Evolutionary conservation across 1,140 invertebrate genomes (phyloP).

Genomic region (Zelostemma sp.): DNA sequence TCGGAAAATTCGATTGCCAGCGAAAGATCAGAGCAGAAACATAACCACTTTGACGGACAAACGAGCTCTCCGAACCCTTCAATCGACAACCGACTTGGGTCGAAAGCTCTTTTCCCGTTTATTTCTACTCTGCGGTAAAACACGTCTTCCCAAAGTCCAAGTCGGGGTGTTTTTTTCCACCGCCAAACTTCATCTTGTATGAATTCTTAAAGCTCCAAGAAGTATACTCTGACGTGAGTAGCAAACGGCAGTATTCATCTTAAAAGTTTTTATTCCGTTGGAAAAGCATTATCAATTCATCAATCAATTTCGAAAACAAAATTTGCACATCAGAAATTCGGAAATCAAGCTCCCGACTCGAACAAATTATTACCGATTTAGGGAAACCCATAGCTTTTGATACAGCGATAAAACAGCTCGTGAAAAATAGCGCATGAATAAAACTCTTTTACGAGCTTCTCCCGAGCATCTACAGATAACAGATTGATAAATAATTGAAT

Average conservation of each 20-base stretch:
- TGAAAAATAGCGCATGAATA: no score
- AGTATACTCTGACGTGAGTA: neutral
- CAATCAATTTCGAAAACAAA: no score
- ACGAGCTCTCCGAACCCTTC: constrained; percentile 4
- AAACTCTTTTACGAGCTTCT: no score
- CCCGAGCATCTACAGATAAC: neutral
- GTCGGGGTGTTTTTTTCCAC: constrained; percentile 45
- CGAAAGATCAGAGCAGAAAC: constrained; percentile 14
- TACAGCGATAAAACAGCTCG: no score
- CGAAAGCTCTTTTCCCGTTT: constrained; percentile 27
- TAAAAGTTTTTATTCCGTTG: no score
- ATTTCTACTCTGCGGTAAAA: constrained; percentile 24
- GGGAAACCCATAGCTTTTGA: no score
- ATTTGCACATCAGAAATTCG: no score
- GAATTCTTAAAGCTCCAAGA: constrained; percentile 62
- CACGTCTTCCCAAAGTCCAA: constrained; percentile 39
- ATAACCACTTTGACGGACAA: constrained; percentile 30
- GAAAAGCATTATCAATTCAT: no score
- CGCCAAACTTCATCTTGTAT: constrained; percentile 53
- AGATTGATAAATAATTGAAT: neutral
- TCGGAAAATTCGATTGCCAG: constrained; percentile 11
- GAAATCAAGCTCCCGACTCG: no score
- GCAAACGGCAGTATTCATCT: no score
- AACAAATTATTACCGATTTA: no score
- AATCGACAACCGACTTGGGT: constrained; percentile 13